Evolutionary conservation across 2,888 invertebrate genomes (phyloP).

Genomic region (Hypselothyrea guttata): DNA sequence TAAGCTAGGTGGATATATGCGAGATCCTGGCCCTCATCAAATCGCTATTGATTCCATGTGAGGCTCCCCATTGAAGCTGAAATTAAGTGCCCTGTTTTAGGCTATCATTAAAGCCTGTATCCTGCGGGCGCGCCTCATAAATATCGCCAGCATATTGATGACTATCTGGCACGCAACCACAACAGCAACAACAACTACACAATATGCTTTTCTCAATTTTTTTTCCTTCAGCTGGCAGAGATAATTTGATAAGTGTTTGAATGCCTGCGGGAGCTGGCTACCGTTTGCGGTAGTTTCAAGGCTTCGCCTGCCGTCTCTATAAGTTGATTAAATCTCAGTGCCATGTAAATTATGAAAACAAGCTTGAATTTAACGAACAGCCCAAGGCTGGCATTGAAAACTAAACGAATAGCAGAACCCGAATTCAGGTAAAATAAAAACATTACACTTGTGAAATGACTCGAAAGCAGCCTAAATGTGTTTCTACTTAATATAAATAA

Average conservation of each 20-base stretch:
- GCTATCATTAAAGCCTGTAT: constrained; percentile 76
- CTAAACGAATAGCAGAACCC: too few relatives aligned
- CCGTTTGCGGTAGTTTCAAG: constrained; percentile 36
- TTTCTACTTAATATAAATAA: too few relatives aligned
- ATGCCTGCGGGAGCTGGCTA: constrained; percentile 51
- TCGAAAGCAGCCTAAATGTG: too few relatives aligned
- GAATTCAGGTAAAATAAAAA: too few relatives aligned
- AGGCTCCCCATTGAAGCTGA: constrained; percentile 47
- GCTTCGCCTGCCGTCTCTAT: background rate
- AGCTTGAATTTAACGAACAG: constrained; percentile 1
- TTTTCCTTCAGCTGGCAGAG: constrained; percentile 27
- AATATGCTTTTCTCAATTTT: constrained; percentile 2
- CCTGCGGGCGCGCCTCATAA: constrained; percentile 77
- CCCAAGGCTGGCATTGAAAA: background rate
- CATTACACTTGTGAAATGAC: too few relatives aligned
- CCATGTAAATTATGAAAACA: constrained; percentile 15
- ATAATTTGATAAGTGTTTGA: constrained; percentile 75
- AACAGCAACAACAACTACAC: constrained; percentile 17
- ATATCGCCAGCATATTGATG: constrained; percentile 76
- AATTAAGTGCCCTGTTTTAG: constrained; percentile 74
- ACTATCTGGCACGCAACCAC: constrained; percentile 70
- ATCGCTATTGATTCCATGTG: constrained; percentile 64
- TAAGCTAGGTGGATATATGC: constrained; percentile 57
- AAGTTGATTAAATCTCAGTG: constrained; percentile 19
- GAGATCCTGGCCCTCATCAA: constrained; percentile 70